Evolutionary conservation across 1,140 invertebrate species (phyloP), one percentile per base, ranked within the genome.

Genomic region (Nymphalis io): DNA sequence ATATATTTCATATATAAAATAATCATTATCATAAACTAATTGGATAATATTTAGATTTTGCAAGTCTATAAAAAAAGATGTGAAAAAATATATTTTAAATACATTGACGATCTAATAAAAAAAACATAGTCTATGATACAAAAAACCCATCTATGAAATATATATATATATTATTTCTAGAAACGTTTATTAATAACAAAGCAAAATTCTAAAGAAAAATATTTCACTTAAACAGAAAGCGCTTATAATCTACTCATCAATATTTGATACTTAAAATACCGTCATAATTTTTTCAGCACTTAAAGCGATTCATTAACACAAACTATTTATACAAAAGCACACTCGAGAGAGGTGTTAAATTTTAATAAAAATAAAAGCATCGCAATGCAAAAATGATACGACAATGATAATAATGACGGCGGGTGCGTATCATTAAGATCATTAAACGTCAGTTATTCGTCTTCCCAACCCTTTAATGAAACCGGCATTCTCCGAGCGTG

Each of bases 401-500:
- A 79, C 60, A 73, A 73, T 65, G 74, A 71, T 78, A 74, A 73
- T 74, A 75, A 81, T 80, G 74, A 78, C 59, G 53, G 64, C 61
- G 53, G 59, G 73, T 70, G 70, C 57, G 64, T 77, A 77, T 82
- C 76, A 82, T 84, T 80, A 76, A 77, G 60, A 75, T 76, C 69
- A 82, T 78, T 82, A 74, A 79, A 76, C 59, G 73, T 68, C 67
- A 61, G 74, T 76, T 72, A 74, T 72, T 76, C 74, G 75, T 75
- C 48, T 53, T 53, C 69, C 60, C 73, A 77, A 75, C 76, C 81
- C 76, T 80, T 77, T 84, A 83, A 82, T 79, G 75, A 77, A 72
- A 77, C 64, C 75, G 74, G 78, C 79, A 78, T 83, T 73, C 82
- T 74, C 60, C 58, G 62, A 75, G 64, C 84, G 85, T 87, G 87